Base-by-base conservation (phyloP, 1,140 invertebrate genomes). In the Hypsibius dujardini region DNA sequence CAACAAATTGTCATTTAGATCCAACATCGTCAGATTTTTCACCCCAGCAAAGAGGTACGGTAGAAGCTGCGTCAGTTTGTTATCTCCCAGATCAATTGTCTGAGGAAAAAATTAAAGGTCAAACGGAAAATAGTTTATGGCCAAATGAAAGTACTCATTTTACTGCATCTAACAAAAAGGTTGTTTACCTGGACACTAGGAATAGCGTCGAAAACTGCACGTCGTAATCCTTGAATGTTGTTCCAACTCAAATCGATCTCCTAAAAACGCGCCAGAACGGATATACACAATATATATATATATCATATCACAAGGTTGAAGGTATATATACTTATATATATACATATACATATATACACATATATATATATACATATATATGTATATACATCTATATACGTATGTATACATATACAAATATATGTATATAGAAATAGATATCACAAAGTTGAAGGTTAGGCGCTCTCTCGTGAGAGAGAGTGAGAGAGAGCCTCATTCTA, bases 401-500 rank as follows among this genome's bases (percentile, higher is more conserved):
- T 56, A 56, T 56, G 50, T 56, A 56, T 56, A 56, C 50, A 56
- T 12, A n/a, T 56, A n/a, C 50, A 56, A n/a, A 56, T 56, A n/a
- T 56, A 56, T 28, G 28, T 28, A 28, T 28, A 28, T 28, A 28
- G 28, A 28, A 28, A 28, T 28, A 28, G 28, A 28, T 28, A 28
- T 28, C 28, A 28, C 28, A 28, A 28, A 28, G 28, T 28, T 28
- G 28, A 28, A 28, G 28, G 28, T 28, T 28, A 28, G 28, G 28
- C 28, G 28, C 28, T 28, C 28, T 28, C 28, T 28, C 28, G 28
- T 28, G 28, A 28, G 28, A 28, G 28, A 28, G 28, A 28, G 28
- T 28, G 28, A 28, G 28, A 28, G 28, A 28, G 28, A 28, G 28
- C 28, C 28, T 56, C 7, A 12, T 56, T 12, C 7, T 45, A 67